Evolutionary conservation across 1,140 invertebrate species (phyloP), one percentile per base, ranked within the genome.

Genomic region (Euwallacea fornicatus): DNA sequence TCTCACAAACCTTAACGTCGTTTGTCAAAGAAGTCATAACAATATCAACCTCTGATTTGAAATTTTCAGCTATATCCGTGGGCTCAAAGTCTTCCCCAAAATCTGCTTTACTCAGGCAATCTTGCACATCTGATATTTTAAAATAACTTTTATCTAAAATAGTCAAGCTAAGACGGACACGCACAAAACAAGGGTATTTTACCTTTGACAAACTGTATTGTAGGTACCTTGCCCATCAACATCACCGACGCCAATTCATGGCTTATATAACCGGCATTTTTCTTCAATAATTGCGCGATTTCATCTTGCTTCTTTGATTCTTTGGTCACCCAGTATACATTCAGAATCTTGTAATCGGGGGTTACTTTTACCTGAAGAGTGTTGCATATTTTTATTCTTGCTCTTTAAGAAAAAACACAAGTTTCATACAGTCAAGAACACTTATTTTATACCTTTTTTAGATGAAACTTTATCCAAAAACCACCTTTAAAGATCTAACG

Each of bases 151-250:
- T 88, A 81, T 92, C 88, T 87, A 69, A 6, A 78, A 81, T 33
- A 1, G 7, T 8, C 55, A 58, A 33, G 55, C 16, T 9, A 58
- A 58, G 55, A 3, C 2, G 16, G 10, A n/a, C 16, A 11, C 55
- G 3, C 13, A 66, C 66, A 60, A 60, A 50, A 50, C 3, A 13
- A 62, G 42, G 13, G 13, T 13, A 67, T 7, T 50, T 71, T 75
- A 87, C 86, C 87, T 84, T 86, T 87, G 6, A 91, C 84, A 85
- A 93, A 93, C 11, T 83, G 75, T 61, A 93, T 87, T 61, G 84
- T 85, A 7, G 92, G 91, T 11, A 93, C 85, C 53, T 85, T 80
- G 6, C 91, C 91, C 82, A 93, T 89, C 0, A 93, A 76, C 47
- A 84, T 80, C 0, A 92, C 79, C 70, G 88, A 87, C 0, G 88